Percentiles rank a stretch among this genome's conserved stretches.
These are phyloP conservation scores for Barypeithes pellucidus DNA, from an alignment of 2,888 invertebrate genomes.

Conservation along the genomic window DNA sequence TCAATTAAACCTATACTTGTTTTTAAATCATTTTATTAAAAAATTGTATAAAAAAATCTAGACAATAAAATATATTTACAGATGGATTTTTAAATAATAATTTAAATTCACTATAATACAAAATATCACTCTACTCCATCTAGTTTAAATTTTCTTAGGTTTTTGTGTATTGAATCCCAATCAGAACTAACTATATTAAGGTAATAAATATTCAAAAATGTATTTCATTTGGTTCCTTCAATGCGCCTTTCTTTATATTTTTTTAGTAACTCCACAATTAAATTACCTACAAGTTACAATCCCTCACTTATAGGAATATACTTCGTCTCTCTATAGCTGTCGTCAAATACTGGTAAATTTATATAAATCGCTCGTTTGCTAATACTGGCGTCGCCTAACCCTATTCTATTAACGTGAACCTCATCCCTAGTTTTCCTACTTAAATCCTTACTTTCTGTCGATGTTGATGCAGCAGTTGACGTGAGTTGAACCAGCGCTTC, in stretches of 20 bases:
- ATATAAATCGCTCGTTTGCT: constrained; percentile 65
- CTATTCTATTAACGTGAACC: constrained; percentile 29
- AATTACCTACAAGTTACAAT: constrained; percentile 3
- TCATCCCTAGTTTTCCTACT: constrained; percentile 45
- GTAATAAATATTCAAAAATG: too few relatives aligned
- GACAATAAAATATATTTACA: constrained; percentile 27
- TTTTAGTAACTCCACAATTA: too few relatives aligned
- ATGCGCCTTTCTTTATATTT: too few relatives aligned
- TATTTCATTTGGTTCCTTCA: too few relatives aligned
- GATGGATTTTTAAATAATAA: constrained; percentile 13
- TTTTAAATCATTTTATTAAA: constrained; percentile 18
- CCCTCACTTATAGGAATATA: constrained; percentile 66
- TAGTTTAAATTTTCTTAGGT: neutral
- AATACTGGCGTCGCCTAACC: constrained; percentile 36
- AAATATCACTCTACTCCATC: neutral
- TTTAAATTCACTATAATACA: constrained; percentile 10
- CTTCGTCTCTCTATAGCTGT: constrained; percentile 62
- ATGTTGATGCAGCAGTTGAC: constrained; percentile 12
- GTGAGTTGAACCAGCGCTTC: constrained; percentile 8
- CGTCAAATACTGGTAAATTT: constrained; percentile 68
- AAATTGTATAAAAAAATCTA: constrained; percentile 21
- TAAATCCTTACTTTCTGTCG: constrained; percentile 48
- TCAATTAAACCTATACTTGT: neutral
- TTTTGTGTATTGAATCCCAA: neutral
- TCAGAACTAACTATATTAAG: too few relatives aligned